Evolutionary conservation across 2,797 vertebrate species (phyloP).

Genomic region (Acridotheres tristis): DNA sequence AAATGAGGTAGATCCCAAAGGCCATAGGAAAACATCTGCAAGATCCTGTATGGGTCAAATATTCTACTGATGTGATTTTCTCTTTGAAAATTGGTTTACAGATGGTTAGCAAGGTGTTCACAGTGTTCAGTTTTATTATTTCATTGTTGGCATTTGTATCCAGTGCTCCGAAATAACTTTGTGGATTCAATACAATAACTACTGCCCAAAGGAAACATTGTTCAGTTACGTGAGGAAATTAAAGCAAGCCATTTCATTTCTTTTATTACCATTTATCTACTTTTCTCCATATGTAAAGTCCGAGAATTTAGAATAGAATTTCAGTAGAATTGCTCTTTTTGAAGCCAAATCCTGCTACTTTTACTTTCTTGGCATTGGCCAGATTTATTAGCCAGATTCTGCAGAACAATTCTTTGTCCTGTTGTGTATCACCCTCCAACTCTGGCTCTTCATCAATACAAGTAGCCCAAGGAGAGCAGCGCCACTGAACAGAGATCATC

Average conservation of each 20-base stretch:
- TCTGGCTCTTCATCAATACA: not conserved
- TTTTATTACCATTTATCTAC: constrained; percentile 58
- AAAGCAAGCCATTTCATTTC: constrained; percentile 1
- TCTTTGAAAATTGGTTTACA: constrained; percentile 73
- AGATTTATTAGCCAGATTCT: not conserved
- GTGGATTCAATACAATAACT: constrained; percentile 37
- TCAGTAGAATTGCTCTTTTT: not conserved
- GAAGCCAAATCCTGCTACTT: not conserved
- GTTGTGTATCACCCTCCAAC: not conserved
- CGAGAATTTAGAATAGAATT: constrained; percentile 5
- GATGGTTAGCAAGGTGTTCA: constrained; percentile 65
- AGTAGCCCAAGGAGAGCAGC: not conserved
- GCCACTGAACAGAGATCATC: not conserved
- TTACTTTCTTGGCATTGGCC: not conserved
- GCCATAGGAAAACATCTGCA: constrained; percentile 72
- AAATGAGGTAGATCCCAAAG: constrained; percentile 73
- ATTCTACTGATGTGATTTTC: constrained; percentile 71
- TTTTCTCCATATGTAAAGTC: constrained; percentile 34
- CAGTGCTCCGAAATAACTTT: constrained; percentile 47
- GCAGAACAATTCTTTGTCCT: not conserved
- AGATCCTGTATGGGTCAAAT: constrained; percentile 67
- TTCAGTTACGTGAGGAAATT: constrained; percentile 42
- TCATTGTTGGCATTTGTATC: constrained; percentile 36
- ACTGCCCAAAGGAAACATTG: constrained; percentile 41
- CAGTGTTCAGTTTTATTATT: constrained; percentile 60